Conservation (phyloP, 92 coral and sea anemone species). For the Porites cylindrica region DNA sequence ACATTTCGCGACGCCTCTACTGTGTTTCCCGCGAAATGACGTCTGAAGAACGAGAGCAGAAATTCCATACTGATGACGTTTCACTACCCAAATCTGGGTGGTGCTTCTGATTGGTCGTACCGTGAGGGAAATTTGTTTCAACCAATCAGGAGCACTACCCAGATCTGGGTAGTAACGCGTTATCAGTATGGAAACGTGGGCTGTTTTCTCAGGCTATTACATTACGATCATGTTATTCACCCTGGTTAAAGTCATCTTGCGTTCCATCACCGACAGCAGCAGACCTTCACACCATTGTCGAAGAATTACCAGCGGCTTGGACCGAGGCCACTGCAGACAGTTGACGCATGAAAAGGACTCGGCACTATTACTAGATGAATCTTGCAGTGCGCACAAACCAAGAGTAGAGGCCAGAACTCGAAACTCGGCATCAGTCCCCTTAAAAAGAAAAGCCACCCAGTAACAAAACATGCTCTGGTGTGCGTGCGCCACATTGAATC, state of each 20-base stretch:
- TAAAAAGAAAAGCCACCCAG: neutral
- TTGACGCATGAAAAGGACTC: conserved; percentile 78
- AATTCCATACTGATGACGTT: too few relatives aligned
- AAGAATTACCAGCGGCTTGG: conserved; percentile 69
- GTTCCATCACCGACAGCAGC: conserved; percentile 27
- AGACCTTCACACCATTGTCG: conserved; percentile 89
- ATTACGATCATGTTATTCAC: neutral
- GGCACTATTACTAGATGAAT: conserved; percentile 40
- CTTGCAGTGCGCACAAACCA: conserved; percentile 64
- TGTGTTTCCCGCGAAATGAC: too few relatives aligned
- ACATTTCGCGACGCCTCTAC: too few relatives aligned
- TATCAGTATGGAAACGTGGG: too few relatives aligned
- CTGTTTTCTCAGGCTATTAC: too few relatives aligned
- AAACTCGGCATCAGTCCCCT: conserved; percentile 80
- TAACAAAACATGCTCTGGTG: neutral
- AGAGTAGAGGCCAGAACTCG: conserved; percentile 70
- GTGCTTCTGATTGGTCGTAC: too few relatives aligned
- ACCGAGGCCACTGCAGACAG: conserved; percentile 90
- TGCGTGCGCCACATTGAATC: neutral
- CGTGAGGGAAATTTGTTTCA: too few relatives aligned
- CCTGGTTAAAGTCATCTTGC: conserved; percentile 20
- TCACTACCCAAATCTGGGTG: too few relatives aligned
- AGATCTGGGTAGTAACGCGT: too few relatives aligned
- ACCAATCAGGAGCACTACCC: too few relatives aligned
- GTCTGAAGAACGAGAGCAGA: too few relatives aligned